Conservation (phyloP, 2,113 vertebrate species). For the Penelope pileata region DNA sequence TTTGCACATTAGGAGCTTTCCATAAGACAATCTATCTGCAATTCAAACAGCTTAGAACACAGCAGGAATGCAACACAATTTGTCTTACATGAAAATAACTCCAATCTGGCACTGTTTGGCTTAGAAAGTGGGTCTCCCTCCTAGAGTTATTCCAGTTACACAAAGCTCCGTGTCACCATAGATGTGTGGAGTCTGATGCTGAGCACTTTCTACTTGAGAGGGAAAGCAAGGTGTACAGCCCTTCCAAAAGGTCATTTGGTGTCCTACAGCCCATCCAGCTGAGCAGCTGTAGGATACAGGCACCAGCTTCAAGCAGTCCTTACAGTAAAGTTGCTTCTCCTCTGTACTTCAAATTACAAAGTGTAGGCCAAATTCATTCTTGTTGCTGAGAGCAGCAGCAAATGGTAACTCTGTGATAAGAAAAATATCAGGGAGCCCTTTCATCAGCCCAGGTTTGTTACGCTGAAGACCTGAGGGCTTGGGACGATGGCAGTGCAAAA, state of each 20-base stretch:
- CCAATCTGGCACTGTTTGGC: neutral
- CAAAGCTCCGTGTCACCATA: neutral
- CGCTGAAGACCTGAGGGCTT: neutral
- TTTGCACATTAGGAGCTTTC: neutral
- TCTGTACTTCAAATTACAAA: neutral
- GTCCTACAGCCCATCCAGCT: neutral
- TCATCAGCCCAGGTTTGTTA: neutral
- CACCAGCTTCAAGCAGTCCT: neutral
- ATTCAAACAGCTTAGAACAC: slow-evolving; percentile 1
- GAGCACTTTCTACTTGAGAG: neutral
- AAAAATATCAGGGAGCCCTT: neutral
- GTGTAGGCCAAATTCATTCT: neutral
- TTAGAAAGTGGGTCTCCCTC: neutral
- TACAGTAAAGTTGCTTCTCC: neutral
- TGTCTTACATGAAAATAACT: neutral
- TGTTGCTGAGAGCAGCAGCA: neutral
- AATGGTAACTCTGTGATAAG: neutral
- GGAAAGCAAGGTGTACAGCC: neutral
- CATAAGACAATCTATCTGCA: neutral
- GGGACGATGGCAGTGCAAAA: neutral
- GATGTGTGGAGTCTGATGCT: neutral
- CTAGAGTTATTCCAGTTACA: neutral
- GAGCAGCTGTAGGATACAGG: neutral
- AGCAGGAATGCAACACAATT: neutral
- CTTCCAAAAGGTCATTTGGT: accelerated